Evolutionary conservation across 2,888 invertebrate species (phyloP).

Genomic region (Onchidella celtica): DNA sequence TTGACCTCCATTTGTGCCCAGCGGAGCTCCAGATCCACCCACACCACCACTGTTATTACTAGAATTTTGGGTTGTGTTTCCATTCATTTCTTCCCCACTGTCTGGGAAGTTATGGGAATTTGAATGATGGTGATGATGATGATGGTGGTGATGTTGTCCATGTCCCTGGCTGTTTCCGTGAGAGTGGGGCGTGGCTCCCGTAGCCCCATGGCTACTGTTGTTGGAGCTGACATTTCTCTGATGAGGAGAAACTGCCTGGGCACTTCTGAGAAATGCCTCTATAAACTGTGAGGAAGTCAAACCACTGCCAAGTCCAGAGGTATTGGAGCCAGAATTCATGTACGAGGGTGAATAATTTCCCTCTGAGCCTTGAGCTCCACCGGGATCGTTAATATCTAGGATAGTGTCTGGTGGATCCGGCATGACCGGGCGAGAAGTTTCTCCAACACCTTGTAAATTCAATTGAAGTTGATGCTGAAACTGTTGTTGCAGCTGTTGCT

Average conservation of each 20-base stretch:
- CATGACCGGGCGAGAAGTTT: constrained; percentile 16
- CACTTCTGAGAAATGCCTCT: constrained; percentile 32
- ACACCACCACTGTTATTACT: not conserved
- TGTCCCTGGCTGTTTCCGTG: not conserved
- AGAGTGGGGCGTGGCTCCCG: not conserved
- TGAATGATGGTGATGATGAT: constrained; percentile 41
- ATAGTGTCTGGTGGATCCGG: constrained; percentile 49
- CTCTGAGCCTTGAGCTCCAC: not conserved
- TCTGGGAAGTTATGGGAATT: constrained; percentile 38
- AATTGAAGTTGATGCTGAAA: constrained; percentile 47
- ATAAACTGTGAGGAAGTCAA: constrained; percentile 19
- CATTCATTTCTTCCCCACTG: not conserved
- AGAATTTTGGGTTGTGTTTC: not conserved
- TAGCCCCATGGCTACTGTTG: not conserved
- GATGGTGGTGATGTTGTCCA: constrained; percentile 45
- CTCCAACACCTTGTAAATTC: constrained; percentile 42
- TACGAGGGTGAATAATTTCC: constrained; percentile 3
- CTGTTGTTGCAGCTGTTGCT: constrained; percentile 46
- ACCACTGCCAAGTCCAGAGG: not conserved
- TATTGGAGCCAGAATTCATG: not conserved
- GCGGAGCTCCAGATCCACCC: not conserved
- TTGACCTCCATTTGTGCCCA: not conserved
- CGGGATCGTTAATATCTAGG: constrained; percentile 38
- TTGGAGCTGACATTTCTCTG: constrained; percentile 5
- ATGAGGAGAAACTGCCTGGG: constrained; percentile 29